Percentiles rank a stretch among this genome's conserved stretches.
These are phyloP conservation scores for Schlechtendalia chinensis DNA, from an alignment of 1,140 invertebrate genomes.

Conservation along the genomic window DNA sequence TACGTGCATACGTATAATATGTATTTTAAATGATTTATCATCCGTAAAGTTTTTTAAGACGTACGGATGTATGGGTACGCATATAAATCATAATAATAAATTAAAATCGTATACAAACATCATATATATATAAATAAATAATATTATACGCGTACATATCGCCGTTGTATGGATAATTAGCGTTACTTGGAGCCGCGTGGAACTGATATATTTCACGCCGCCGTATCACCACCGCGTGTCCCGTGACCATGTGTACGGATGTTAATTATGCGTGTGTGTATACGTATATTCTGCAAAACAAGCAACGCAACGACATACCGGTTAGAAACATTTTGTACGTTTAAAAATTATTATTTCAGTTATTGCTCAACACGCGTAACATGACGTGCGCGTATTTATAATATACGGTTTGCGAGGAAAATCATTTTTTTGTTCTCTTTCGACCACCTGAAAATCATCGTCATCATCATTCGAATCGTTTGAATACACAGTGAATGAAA, in stretches of 20 bases:
- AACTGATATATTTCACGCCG: background rate
- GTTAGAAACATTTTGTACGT: background rate
- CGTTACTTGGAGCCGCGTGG: background rate
- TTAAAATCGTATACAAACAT: slow-evolving; percentile 23
- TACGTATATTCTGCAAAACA: background rate
- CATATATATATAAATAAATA: background rate
- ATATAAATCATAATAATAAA: slow-evolving; percentile 1
- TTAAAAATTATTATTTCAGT: too few species aligned
- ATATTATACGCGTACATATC: slow-evolving; percentile 13
- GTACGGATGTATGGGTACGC: too few species aligned
- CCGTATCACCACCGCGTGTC: background rate
- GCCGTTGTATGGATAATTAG: background rate
- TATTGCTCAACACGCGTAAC: too few species aligned
- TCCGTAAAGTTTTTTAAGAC: background rate
- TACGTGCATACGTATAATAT: background rate
- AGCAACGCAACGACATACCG: background rate
- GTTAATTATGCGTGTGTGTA: too few species aligned
- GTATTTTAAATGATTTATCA: slow-evolving; percentile 2
- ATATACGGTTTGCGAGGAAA: too few species aligned
- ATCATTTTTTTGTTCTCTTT: too few species aligned
- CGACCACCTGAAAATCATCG: too few species aligned
- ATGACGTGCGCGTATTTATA: too few species aligned
- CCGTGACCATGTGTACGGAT: background rate
- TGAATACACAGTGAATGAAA: too few species aligned
- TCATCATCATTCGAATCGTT: too few species aligned